These are phyloP conservation scores for Ramazzottius varieornatus DNA, from an alignment of 2,888 invertebrate species.

Conservation along the genomic window DNA sequence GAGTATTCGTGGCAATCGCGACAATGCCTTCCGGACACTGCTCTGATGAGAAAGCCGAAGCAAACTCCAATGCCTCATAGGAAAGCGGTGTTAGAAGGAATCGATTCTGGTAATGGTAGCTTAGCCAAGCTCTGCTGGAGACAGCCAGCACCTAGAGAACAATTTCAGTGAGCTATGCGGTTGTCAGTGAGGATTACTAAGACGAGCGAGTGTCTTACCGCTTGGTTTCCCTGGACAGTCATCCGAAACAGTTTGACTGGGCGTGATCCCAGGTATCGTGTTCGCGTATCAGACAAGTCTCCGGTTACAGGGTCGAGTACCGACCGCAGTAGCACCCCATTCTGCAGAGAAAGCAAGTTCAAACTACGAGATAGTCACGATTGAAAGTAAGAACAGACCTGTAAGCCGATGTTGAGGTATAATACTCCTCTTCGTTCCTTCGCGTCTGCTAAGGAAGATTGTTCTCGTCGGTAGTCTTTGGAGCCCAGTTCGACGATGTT, in stretches of 20 bases:
- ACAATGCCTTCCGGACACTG: constrained; percentile 99
- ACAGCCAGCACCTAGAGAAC: constrained; percentile 48
- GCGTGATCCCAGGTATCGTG: constrained; percentile 76
- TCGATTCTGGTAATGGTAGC: constrained; percentile 84
- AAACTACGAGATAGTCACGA: background rate
- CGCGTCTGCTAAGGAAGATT: constrained; percentile 13
- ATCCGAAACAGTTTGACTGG: constrained; percentile 89
- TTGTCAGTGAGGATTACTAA: background rate
- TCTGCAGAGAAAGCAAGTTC: constrained; percentile 27
- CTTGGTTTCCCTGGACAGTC: constrained; percentile 76
- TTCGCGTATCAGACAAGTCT: constrained; percentile 82
- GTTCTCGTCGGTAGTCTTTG: constrained; percentile 10
- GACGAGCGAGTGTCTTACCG: constrained; percentile 36
- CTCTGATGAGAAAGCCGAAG: constrained; percentile 73
- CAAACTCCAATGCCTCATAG: constrained; percentile 85
- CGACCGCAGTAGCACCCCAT: constrained; percentile 72
- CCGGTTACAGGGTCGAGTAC: constrained; percentile 85
- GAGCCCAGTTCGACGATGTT: constrained; percentile 54
- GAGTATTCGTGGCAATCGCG: constrained; percentile 86
- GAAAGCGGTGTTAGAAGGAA: constrained; percentile 83
- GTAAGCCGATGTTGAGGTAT: constrained; percentile 83
- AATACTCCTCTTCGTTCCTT: constrained; percentile 35
- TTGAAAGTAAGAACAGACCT: constrained; percentile 16
- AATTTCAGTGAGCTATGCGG: constrained; percentile 6
- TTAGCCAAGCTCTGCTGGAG: constrained; percentile 89